phyloP scores from a whole-genome alignment of 2,113 vertebrate genomes.

The Pelecanus crispus region DNA sequence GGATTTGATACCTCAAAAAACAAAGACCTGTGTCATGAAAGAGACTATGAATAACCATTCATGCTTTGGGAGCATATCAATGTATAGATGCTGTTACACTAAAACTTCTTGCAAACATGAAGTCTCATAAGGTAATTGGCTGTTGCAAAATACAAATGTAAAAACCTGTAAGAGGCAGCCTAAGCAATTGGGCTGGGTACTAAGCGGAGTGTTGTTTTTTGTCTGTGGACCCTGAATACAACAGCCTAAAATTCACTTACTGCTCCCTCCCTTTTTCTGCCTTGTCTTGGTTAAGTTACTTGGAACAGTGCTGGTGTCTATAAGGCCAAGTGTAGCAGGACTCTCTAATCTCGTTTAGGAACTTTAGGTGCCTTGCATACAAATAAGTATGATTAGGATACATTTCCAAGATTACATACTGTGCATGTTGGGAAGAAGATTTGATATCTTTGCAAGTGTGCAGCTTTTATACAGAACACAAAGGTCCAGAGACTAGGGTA shows the following conservation, averaged over 20 bases:
- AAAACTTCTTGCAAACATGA: background rate
- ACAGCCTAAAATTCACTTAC: background rate
- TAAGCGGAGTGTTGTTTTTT: background rate
- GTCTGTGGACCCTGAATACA: background rate
- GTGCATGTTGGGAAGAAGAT: background rate
- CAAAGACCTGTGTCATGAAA: background rate
- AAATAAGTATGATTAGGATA: background rate
- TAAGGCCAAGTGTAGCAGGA: background rate
- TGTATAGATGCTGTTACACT: background rate
- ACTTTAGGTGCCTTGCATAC: background rate
- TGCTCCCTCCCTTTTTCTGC: background rate
- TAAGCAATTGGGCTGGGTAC: background rate
- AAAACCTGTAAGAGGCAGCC: background rate
- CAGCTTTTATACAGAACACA: background rate
- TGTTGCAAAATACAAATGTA: background rate
- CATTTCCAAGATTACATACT: background rate
- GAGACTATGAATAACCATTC: background rate
- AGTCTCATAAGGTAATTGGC: background rate
- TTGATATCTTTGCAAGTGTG: background rate
- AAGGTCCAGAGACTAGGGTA: background rate
- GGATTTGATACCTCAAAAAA: background rate
- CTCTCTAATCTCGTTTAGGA: background rate
- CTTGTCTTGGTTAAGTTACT: background rate
- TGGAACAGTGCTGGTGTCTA: background rate
- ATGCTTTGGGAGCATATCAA: fast-evolving